Evolutionary conservation across 2,888 invertebrate genomes (phyloP).

Genomic region (Thereva nobilitata): DNA sequence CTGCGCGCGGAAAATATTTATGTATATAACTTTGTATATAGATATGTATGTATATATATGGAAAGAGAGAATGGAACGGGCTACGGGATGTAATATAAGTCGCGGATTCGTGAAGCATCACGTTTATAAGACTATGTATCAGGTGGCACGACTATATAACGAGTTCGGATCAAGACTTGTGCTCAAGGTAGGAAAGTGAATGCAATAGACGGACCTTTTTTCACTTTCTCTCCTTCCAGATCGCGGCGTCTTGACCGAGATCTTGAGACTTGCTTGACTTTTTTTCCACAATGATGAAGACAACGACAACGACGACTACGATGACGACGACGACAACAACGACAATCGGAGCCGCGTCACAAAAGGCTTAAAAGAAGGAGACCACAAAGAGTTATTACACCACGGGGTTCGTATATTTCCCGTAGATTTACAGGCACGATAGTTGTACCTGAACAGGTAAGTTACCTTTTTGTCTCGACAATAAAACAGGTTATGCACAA

Average conservation of each 20-base stretch:
- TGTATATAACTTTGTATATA: too few species aligned
- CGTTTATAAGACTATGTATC: not conserved
- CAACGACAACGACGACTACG: not conserved
- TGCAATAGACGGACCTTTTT: constrained; percentile 32
- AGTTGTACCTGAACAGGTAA: constrained; percentile 11
- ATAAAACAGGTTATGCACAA: constrained; percentile 19
- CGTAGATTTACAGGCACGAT: not conserved
- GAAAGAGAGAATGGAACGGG: too few species aligned
- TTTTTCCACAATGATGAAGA: too few species aligned
- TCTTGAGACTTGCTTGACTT: constrained; percentile 31
- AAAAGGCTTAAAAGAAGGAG: constrained; percentile 19
- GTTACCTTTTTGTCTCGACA: constrained; percentile 7
- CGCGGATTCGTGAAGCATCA: constrained; percentile 15
- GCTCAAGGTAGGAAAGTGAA: constrained; percentile 25
- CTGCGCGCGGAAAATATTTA: too few species aligned
- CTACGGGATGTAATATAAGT: not conserved
- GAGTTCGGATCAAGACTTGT: constrained; percentile 7
- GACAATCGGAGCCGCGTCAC: not conserved
- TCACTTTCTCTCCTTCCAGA: constrained; percentile 29
- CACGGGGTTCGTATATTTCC: not conserved
- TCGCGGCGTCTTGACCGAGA: constrained; percentile 28
- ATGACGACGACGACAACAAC: not conserved
- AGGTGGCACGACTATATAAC: too few species aligned
- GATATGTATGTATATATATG: too few species aligned
- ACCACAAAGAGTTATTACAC: not conserved